These are phyloP conservation scores for Dipodomys stephensi DNA, from an alignment of 2,113 vertebrate species.

Conservation along the genomic window DNA sequence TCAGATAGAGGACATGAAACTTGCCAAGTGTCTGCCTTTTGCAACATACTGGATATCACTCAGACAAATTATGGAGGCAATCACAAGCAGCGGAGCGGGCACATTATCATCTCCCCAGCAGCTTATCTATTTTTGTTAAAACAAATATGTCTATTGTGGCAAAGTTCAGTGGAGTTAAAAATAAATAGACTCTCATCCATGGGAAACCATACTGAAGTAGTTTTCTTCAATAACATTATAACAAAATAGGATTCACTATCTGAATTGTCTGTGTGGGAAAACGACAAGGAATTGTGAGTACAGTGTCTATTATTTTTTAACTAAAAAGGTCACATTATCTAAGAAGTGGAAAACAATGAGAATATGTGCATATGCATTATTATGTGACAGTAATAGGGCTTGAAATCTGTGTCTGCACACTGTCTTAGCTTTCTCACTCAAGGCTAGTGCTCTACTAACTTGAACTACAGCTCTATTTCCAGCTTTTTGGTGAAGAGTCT, in stretches of 20 bases:
- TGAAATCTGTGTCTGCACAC: no score
- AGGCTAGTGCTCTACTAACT: no score
- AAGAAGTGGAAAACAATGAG: background rate
- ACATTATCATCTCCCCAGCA: background rate
- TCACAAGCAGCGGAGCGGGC: background rate
- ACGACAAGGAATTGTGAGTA: background rate
- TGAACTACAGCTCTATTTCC: no score
- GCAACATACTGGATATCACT: constrained; percentile 15
- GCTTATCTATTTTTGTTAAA: constrained; percentile 51
- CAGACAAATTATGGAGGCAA: constrained; percentile 18
- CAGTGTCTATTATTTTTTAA: background rate
- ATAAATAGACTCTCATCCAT: background rate
- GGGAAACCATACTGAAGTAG: background rate
- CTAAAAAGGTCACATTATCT: background rate
- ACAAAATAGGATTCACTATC: background rate
- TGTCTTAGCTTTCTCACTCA: no score
- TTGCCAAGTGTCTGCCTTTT: constrained; percentile 23
- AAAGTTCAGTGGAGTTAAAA: constrained; percentile 43
- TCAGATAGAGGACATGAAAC: constrained; percentile 7
- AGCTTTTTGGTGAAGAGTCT: no score
- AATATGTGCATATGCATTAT: no score
- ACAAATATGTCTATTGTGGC: constrained; percentile 53
- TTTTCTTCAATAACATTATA: constrained; percentile 13
- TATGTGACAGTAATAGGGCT: no score
- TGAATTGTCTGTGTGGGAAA: background rate